Evolutionary conservation across 2,113 vertebrate species (phyloP).

Genomic region (Hiodon alosoides): DNA sequence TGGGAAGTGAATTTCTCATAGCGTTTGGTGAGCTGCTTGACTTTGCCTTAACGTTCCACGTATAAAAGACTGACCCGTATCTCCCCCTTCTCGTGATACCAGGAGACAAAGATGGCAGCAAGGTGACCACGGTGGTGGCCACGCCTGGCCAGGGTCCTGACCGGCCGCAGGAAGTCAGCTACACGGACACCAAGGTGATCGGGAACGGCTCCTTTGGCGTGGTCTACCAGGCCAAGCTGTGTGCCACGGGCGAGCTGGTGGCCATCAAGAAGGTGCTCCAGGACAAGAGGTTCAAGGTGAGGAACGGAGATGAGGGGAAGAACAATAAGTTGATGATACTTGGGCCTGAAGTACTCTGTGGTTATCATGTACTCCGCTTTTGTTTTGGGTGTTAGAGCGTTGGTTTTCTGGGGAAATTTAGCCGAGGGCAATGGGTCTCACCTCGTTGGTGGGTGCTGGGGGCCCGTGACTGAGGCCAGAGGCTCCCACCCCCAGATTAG

Average conservation of each 20-base stretch:
- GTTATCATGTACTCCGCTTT: too few species aligned
- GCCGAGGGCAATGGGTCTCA: too few species aligned
- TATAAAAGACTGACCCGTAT: too few species aligned
- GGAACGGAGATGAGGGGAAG: conserved; percentile 4
- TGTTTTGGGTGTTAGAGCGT: too few species aligned
- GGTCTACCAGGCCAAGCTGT: conserved; percentile 85
- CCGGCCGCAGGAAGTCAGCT: conserved; percentile 83
- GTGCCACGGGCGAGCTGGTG: conserved; percentile 80
- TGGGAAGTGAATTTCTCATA: not conserved
- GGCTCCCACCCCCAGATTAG: too few species aligned
- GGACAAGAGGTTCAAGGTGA: conserved; percentile 87
- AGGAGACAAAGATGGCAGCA: conserved; percentile 86
- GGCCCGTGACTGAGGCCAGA: too few species aligned
- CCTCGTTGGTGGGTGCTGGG: too few species aligned
- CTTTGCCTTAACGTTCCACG: not conserved
- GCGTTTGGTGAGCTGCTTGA: not conserved
- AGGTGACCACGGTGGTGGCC: conserved; percentile 83
- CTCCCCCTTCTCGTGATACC: not conserved
- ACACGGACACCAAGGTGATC: conserved; percentile 85
- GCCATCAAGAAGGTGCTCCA: conserved; percentile 88
- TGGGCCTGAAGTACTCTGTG: too few species aligned
- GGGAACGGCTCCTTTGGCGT: conserved; percentile 86
- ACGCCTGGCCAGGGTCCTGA: conserved; percentile 83
- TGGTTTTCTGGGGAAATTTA: too few species aligned
- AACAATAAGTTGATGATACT: too few species aligned